These are phyloP conservation scores for Parochlus steinenii DNA, from an alignment of 2,888 invertebrate species.

Conservation along the genomic window DNA sequence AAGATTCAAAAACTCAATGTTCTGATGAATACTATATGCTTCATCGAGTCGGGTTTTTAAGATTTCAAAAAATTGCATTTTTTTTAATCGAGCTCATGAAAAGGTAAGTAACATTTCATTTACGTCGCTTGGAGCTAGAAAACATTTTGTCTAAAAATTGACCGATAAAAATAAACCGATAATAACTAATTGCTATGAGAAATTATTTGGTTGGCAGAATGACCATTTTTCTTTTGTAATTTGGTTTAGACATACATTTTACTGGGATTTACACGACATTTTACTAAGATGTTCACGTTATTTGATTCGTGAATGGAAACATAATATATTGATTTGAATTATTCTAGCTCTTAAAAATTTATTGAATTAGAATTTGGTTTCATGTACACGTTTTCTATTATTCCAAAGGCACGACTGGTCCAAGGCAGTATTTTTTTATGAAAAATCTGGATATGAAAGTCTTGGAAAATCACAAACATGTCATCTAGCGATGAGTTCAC, in stretches of 20 bases:
- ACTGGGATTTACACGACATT: too few species aligned
- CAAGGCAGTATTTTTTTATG: slow-evolving; percentile 56
- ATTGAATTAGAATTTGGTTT: too few species aligned
- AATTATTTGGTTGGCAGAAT: slow-evolving; percentile 7
- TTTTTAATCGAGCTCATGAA: slow-evolving; percentile 53
- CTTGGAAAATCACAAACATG: slow-evolving; percentile 58
- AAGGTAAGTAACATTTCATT: slow-evolving; percentile 36
- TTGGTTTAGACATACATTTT: too few species aligned
- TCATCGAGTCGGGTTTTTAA: slow-evolving; percentile 52
- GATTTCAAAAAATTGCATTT: slow-evolving; percentile 54
- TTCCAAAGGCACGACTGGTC: slow-evolving; percentile 56
- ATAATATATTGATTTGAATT: too few species aligned
- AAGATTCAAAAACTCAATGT: slow-evolving; percentile 47
- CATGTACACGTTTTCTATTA: too few species aligned
- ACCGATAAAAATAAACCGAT: not conserved
- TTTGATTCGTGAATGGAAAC: too few species aligned
- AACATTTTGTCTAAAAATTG: not conserved
- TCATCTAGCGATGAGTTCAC: slow-evolving; percentile 53
- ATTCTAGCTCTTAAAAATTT: too few species aligned
- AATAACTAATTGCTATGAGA: too few species aligned
- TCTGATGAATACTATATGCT: slow-evolving; percentile 64
- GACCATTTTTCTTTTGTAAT: not conserved
- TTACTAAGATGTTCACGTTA: too few species aligned
- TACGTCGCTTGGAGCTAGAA: too few species aligned
- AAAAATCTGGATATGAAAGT: slow-evolving; percentile 48